Percentiles rank a stretch among this genome's conserved stretches.
These are phyloP conservation scores for Aphrophora alni DNA, from an alignment of 2,888 invertebrate species.

Conservation along the genomic window DNA sequence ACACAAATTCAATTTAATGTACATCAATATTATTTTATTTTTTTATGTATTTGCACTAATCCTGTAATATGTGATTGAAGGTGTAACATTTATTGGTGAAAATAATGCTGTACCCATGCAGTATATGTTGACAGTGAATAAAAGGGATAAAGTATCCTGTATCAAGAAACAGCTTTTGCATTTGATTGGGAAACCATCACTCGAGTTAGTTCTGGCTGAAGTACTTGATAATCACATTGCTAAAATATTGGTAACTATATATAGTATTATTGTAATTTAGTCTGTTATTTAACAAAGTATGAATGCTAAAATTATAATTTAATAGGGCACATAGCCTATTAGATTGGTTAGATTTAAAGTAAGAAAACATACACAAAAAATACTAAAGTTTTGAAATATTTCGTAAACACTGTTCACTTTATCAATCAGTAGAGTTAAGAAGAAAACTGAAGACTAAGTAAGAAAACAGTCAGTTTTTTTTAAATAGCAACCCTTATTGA, in stretches of 20 bases:
- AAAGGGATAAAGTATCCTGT: slow-evolving; percentile 63
- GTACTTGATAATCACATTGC: slow-evolving; percentile 66
- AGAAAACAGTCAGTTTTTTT: too few species aligned
- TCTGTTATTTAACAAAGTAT: too few species aligned
- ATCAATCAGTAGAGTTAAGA: too few species aligned
- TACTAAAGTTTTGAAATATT: too few species aligned
- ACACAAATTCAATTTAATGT: not conserved
- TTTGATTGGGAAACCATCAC: slow-evolving; percentile 51
- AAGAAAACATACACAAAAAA: too few species aligned
- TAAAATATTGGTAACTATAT: slow-evolving; percentile 62
- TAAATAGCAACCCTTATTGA: too few species aligned
- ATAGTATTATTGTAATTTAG: too few species aligned
- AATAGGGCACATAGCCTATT: too few species aligned
- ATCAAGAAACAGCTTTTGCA: slow-evolving; percentile 61
- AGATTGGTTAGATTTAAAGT: too few species aligned
- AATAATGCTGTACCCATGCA: slow-evolving; percentile 57
- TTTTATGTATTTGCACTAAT: not conserved
- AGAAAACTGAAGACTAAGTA: too few species aligned
- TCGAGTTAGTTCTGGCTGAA: slow-evolving; percentile 61
- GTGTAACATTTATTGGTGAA: slow-evolving; percentile 62
- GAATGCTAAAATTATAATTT: too few species aligned
- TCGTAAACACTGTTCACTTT: too few species aligned
- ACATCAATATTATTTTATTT: not conserved
- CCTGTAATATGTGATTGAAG: slow-evolving; percentile 52
- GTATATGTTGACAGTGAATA: slow-evolving; percentile 64